Base-by-base conservation (phyloP, 2,113 vertebrate species). In the Sorex fumeus region DNA sequence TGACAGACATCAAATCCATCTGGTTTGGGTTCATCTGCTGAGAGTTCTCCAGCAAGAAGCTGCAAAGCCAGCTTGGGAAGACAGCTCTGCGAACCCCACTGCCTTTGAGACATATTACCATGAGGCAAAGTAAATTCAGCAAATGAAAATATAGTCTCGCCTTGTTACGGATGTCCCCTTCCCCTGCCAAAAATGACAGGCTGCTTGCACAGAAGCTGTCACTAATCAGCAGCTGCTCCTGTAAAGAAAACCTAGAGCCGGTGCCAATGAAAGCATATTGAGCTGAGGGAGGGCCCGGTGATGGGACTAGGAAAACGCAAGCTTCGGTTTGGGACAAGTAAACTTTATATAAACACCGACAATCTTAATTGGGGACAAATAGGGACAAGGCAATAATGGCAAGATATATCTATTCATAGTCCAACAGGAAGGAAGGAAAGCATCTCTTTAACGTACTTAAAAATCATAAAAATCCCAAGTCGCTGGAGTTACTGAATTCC, bases 141-240 rank as follows among this genome's bases (percentile, higher is more conserved):
- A 83, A 87, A 69, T 60, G 87, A 87, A 94, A 94, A 94, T 60
- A 81, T 0, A 78, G 74, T 28, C 84, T 75, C 69, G 45, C 70
- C 84, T 85, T 81, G 47, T 70, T 84, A 80, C 28, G 87, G 94
- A n/a, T 90, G 93, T 76, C 67, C 87, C 76, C 80, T 15, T 66
- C 64, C 60, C 76, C 92, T 93, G 95, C 95, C 95, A 95, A 93
- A 94, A 94, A 85, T 88, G 84, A 94, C 96, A 93, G 85, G 95
- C 93, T 95, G 95, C 90, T 96, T 84, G 75, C 94, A 95, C 80
- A 88, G 66, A 96, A 95, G 78, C 91, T 95, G 96, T 93, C 92
- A 87, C 93, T 87, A 95, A 92, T 96, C 87, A 96, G 92, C 95
- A 96, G 93, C 81, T 93, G 91, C 94, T 90, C 87, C 81, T 91